Evolutionary conservation across 2,888 invertebrate species (phyloP), one percentile per base, ranked within the genome.

Genomic region (Abrostola tripartita): DNA sequence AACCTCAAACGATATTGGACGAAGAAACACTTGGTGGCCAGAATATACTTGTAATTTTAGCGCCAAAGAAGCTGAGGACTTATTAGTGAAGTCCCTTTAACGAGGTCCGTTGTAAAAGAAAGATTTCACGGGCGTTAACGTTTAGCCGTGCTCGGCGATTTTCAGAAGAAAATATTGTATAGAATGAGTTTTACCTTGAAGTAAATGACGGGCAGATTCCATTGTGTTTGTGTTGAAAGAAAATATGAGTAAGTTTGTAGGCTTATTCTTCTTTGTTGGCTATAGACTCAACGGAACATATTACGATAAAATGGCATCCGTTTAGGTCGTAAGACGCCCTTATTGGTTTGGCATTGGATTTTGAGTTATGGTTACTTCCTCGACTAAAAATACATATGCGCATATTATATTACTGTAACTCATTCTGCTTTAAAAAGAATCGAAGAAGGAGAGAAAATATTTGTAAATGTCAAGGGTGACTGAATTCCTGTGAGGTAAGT

Each of bases 1-100:
- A 61, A 62, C 57, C 58, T 70, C 78, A 69, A 69, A 74, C 12
- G 65, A 41, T 5, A 38, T 47, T 37, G 11, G 49, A 38, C 37
- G 56, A 53, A 57, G 36, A 38, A 52, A 36, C 42, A 41, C 52
- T 60, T 49, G 54, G 57, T 37, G 44, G 60, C 44, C n/a, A 58
- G 37, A 55, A 74, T 64, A 50, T 42, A 52, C 61, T 57, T 76
- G 60, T 62, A 61, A 78, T 57, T 61, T 71, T 59, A 57, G 47
- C 68, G 37, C 24, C 36, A 61, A 65, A 69, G 52, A 49, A 42
- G 12, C 0, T 52, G 36, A 42, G 37, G 44, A 36, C 44, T 61
- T 58, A 72, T 64, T 65, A 68, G 36, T 36, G 5, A 37, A 36
- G 52, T 52, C 42, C 12, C 52, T 53, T 54, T 54, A 59, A 59